Base-by-base conservation (phyloP, 1,140 invertebrate species). In the Hermatobates lingyangjiaoensis region DNA sequence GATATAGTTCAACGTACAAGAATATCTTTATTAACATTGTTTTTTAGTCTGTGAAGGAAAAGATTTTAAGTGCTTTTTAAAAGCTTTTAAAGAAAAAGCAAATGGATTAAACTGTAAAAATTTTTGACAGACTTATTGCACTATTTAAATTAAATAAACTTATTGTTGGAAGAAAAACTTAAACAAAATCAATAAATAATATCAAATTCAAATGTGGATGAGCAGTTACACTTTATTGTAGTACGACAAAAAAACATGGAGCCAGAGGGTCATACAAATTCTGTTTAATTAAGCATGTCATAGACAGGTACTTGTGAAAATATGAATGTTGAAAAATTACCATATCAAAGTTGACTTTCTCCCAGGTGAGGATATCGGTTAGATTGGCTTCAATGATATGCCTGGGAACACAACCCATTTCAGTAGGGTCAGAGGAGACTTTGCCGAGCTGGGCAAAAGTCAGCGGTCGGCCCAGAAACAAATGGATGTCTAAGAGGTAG, bases 401-500 rank as follows among this genome's bases (percentile, higher is more conserved):
- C 55, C 86, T 81, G 3, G 93, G 90, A 52, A 94, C 74, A 51
- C 73, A 71, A 1, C 94, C 92, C 64, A 87, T 68, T 3, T 68
- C 64, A 55, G 66, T 58, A 20, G 64, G 57, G 2, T 65, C 64
- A 24, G 59, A 59, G 2, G 50, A 44, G 2, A 60, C 66, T 53
- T 70, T 66, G 3, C 63, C 52, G 2, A 67, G 61, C 34, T 72
- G 70, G 23, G 80, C 71, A 27, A 77, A 66, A 38, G 72, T 71
- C 1, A 94, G 66, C 3, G 80, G 71, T 25, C 81, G 73, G 20
- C 87, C 89, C 18, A 98, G 72, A 66, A 98, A 99, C 34, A 98
- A 70, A 63, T 95, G 86, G 23, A 98, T 70, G 71, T 98, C 94
- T 26, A 97, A 61, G 1, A 98, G 67, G 66, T 93, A 92, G 1